Conservation (phyloP, 2,888 invertebrate species). For the Drosophila pegasa region DNA sequence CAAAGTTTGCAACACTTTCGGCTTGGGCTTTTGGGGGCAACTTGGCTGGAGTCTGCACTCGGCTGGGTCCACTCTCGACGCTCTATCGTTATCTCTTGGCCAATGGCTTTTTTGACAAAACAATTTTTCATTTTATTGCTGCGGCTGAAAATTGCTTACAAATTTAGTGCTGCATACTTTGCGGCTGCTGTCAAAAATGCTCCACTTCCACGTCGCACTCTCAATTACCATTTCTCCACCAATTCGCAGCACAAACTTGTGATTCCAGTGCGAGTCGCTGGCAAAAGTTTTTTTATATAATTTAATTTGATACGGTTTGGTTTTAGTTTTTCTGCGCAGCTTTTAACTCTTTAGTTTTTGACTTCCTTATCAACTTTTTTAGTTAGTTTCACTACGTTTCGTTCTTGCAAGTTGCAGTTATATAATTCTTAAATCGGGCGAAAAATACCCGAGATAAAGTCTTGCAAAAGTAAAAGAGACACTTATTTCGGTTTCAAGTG, state of each 20-base stretch:
- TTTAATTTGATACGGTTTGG: no score
- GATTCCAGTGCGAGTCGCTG: background rate
- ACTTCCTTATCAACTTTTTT: background rate
- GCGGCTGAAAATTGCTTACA: constrained; percentile 76
- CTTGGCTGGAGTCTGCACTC: constrained; percentile 1
- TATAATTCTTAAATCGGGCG: no score
- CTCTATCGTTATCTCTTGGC: constrained; percentile 62
- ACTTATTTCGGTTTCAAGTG: no score
- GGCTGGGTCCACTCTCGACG: background rate
- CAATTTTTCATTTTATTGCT: constrained; percentile 75
- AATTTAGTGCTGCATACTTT: constrained; percentile 65
- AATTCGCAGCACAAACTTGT: background rate
- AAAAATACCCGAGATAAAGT: no score
- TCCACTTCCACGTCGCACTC: constrained; percentile 2
- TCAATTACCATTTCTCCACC: background rate
- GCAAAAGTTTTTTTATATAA: no score
- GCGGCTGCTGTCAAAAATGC: constrained; percentile 35
- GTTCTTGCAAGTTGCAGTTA: no score
- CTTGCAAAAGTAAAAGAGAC: no score
- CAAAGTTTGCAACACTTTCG: constrained; percentile 77
- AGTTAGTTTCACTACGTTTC: background rate
- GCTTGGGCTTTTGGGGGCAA: constrained; percentile 1
- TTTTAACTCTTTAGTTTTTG: background rate
- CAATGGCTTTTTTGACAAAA: constrained; percentile 74
- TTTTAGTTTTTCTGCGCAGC: background rate